Conservation (phyloP, 2,113 vertebrate species). For the Cyanistes caeruleus region DNA sequence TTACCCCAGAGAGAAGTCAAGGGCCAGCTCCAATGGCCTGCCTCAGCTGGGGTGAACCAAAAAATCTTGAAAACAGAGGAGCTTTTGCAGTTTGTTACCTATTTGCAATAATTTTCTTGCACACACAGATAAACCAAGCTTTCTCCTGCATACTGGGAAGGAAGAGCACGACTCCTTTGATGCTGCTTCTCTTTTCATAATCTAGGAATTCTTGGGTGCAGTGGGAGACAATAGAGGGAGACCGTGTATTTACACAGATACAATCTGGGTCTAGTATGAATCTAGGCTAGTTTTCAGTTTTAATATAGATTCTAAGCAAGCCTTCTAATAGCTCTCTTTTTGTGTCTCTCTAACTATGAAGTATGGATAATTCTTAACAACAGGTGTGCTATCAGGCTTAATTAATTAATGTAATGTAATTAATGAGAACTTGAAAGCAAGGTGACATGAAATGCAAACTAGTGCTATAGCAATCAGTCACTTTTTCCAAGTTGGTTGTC, state of each 20-base stretch:
- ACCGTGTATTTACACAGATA: background rate
- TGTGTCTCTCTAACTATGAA: constrained; percentile 6
- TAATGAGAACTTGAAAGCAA: constrained; percentile 65
- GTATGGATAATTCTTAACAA: constrained; percentile 51
- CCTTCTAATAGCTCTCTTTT: background rate
- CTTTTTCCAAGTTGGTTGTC: constrained; percentile 55
- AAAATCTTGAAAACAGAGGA: background rate
- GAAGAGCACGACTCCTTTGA: fast-evolving
- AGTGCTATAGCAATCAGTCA: constrained; percentile 37
- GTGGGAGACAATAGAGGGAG: background rate
- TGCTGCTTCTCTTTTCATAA: background rate
- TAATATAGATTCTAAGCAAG: background rate
- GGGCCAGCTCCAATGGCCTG: background rate
- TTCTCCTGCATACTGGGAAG: background rate
- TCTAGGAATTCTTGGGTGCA: background rate
- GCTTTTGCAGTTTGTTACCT: background rate
- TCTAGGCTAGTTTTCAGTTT: background rate
- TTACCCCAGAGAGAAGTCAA: background rate
- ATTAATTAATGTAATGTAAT: constrained; percentile 70
- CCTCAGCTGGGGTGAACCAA: background rate
- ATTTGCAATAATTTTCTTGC: background rate
- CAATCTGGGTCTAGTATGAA: background rate
- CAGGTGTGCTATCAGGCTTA: constrained; percentile 63
- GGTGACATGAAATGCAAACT: constrained; percentile 66
- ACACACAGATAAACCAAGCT: background rate